A percentile compares a stretch with the other conserved stretches of the same genome.
phyloP scores from a whole-genome alignment of 2,888 invertebrate species.

The Macrosiphum euphorbiae region DNA sequence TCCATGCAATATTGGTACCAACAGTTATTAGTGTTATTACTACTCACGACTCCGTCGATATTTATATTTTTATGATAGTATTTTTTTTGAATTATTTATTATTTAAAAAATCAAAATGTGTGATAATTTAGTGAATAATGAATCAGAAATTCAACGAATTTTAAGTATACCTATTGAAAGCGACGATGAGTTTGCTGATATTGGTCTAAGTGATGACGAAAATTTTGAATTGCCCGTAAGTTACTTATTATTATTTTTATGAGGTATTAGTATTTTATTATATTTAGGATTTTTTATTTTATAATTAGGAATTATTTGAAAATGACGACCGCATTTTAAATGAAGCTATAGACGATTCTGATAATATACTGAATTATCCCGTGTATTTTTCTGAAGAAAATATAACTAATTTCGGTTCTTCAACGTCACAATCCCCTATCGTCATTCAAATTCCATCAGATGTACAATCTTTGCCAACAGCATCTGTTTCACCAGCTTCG shows the following conservation, averaged over 20 bases:
- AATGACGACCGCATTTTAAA: background rate
- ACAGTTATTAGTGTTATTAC: too few species aligned
- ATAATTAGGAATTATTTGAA: background rate
- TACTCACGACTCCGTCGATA: too few species aligned
- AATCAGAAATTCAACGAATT: background rate
- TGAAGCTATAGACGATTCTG: background rate
- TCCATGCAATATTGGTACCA: too few species aligned
- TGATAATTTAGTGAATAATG: too few species aligned
- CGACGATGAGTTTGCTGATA: background rate
- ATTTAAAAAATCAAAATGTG: too few species aligned
- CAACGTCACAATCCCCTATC: background rate
- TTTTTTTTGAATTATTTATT: too few species aligned
- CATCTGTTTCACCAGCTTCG: too few species aligned
- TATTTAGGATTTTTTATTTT: background rate
- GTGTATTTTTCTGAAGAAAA: background rate
- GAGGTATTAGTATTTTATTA: background rate
- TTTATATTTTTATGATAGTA: too few species aligned
- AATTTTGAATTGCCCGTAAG: background rate
- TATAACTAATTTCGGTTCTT: background rate
- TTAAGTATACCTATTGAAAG: background rate
- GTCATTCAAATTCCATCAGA: background rate
- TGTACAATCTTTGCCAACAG: background rate
- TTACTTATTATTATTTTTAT: background rate
- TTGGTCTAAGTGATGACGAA: slow-evolving; percentile 10
- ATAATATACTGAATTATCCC: too few species aligned